Conservation (phyloP, 2,888 invertebrate genomes). For the Catotricha subobsoleta region DNA sequence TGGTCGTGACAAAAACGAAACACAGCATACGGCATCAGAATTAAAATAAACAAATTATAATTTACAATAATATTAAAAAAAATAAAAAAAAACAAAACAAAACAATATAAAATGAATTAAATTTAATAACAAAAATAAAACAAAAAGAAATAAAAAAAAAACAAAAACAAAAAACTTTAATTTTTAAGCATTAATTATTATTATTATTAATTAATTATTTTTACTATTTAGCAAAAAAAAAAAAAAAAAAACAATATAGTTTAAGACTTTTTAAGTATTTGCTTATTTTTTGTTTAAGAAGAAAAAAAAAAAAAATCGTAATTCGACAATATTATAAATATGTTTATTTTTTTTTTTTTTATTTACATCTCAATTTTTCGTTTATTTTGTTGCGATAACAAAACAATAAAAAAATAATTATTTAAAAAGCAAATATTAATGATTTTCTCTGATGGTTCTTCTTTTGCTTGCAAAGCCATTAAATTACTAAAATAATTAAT, state of each 20-base stretch:
- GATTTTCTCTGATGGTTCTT: too few relatives aligned
- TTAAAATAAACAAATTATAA: slow-evolving; percentile 12
- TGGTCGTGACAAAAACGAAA: slow-evolving; percentile 14
- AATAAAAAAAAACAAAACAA: slow-evolving; percentile 1
- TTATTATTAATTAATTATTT: not conserved
- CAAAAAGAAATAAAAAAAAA: not conserved
- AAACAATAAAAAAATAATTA: too few relatives aligned
- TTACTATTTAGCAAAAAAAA: not conserved
- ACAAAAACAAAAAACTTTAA: not conserved
- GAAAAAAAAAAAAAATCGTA: not conserved
- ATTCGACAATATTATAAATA: too few relatives aligned
- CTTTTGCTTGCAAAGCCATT: too few relatives aligned
- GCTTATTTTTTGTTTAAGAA: not conserved
- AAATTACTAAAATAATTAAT: too few relatives aligned
- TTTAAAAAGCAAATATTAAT: too few relatives aligned
- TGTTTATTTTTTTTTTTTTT: too few relatives aligned
- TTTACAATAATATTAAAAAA: not conserved
- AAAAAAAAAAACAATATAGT: not conserved
- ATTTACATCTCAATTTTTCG: too few relatives aligned
- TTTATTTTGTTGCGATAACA: too few relatives aligned
- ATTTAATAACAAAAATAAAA: not conserved
- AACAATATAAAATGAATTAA: not conserved
- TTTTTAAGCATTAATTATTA: not conserved
- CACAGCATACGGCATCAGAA: slow-evolving; percentile 14
- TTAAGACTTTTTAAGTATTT: too few relatives aligned